A percentile compares a stretch with the other conserved stretches of the same genome.
phyloP scores from a whole-genome alignment of 2,113 vertebrate genomes.

The Triplophysa rosa region DNA sequence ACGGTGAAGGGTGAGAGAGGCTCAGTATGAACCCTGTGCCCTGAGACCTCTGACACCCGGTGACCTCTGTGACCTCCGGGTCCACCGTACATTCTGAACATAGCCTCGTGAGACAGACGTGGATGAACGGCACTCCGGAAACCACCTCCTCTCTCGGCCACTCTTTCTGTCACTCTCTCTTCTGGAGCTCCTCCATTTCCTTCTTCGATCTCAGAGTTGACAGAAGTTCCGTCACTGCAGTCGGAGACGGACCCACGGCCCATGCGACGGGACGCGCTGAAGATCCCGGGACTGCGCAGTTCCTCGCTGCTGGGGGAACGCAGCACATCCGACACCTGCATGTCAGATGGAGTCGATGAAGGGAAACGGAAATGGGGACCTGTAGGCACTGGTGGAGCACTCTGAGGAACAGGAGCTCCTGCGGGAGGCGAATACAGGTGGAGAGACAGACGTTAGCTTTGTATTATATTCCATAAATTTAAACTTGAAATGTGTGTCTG shows the following conservation, averaged over 20 bases:
- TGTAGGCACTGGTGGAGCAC: slow-evolving; percentile 86
- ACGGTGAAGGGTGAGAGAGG: slow-evolving; percentile 86
- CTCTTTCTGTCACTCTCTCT: slow-evolving; percentile 62
- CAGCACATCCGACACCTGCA: slow-evolving; percentile 57
- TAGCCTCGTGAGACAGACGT: slow-evolving; percentile 79
- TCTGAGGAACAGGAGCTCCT: slow-evolving; percentile 87
- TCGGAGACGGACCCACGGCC: slow-evolving; percentile 86
- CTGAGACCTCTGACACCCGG: slow-evolving; percentile 39
- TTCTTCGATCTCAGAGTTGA: slow-evolving; percentile 86
- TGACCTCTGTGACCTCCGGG: slow-evolving; percentile 62
- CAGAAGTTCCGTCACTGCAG: slow-evolving; percentile 88
- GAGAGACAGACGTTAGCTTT: not conserved
- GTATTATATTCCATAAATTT: not conserved
- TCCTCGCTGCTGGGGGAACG: slow-evolving; percentile 86
- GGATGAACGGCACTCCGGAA: slow-evolving; percentile 80
- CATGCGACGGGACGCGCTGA: slow-evolving; percentile 78
- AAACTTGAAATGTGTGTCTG: slow-evolving; percentile 1
- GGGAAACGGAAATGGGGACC: slow-evolving; percentile 88
- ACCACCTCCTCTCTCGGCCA: slow-evolving; percentile 61
- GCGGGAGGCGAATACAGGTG: not conserved
- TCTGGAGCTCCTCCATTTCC: slow-evolving; percentile 69
- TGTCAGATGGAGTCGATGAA: slow-evolving; percentile 82
- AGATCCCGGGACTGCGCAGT: slow-evolving; percentile 83
- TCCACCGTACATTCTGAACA: slow-evolving; percentile 83
- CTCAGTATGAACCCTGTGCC: slow-evolving; percentile 82